These are phyloP conservation scores for Thereva unica DNA, from an alignment of 2,888 invertebrate genomes.

Conservation along the genomic window DNA sequence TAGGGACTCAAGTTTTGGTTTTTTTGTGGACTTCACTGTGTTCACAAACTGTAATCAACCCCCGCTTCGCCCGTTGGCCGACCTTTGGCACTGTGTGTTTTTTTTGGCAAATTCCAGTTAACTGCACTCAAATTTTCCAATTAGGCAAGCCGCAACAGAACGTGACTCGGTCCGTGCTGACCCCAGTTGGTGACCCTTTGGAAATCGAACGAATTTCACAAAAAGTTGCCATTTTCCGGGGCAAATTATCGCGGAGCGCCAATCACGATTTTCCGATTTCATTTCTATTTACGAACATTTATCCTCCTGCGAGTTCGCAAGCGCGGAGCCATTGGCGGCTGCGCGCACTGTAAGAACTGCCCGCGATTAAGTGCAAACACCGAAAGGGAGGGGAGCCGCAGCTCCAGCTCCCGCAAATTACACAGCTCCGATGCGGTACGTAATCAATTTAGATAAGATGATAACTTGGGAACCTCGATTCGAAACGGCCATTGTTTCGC, in stretches of 20 bases:
- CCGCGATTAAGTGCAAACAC: background rate
- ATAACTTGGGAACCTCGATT: conserved; percentile 36
- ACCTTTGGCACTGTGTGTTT: too few species aligned
- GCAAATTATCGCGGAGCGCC: too few species aligned
- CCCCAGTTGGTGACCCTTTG: too few species aligned
- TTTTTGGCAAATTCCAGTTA: too few species aligned
- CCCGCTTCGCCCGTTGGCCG: too few species aligned
- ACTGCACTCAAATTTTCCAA: too few species aligned
- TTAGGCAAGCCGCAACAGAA: too few species aligned
- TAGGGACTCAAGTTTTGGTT: background rate
- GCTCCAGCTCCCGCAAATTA: background rate
- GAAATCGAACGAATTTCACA: too few species aligned
- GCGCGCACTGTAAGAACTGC: conserved; percentile 14
- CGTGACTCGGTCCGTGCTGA: too few species aligned
- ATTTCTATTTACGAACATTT: background rate
- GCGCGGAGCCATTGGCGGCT: conserved; percentile 21
- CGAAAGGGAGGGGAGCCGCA: too few species aligned
- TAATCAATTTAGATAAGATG: conserved; percentile 40
- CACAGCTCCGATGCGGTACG: conserved; percentile 15
- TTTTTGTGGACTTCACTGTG: background rate
- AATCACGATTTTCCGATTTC: background rate
- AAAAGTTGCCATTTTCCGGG: too few species aligned
- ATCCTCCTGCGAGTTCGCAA: background rate
- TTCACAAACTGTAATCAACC: background rate
- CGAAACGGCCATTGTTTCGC: background rate